Conservation (phyloP, 2,113 vertebrate genomes). For the Thomomys bottae region DNA sequence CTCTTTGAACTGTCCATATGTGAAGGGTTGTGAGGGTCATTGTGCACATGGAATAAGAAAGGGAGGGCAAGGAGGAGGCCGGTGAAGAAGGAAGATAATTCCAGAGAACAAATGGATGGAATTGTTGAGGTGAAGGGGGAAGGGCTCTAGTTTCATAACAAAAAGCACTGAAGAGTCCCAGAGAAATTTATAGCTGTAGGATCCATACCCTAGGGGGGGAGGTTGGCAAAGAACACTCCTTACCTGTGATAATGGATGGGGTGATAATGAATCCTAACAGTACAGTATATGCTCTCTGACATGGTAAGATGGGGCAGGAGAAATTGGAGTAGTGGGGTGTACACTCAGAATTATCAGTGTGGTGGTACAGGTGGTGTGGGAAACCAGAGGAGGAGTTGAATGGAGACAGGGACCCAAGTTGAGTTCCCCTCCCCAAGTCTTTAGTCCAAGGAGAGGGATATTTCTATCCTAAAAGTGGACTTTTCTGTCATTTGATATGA, state of each 20-base stretch:
- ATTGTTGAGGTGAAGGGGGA: neutral
- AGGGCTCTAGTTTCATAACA: conserved; percentile 80
- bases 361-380: neutral
- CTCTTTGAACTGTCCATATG: conserved; percentile 82
- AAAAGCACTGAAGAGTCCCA: conserved; percentile 65
- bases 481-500: neutral
- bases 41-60: conserved; percentile 77
- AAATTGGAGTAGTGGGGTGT: conserved; percentile 39
- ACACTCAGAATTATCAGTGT: accelerated
- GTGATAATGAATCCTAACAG: conserved; percentile 88
- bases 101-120: conserved; percentile 57
- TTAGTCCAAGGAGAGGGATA: accelerated
- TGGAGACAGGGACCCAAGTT: neutral
- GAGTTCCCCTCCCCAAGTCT: neutral
- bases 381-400: accelerated
- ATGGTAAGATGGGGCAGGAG: conserved; percentile 26
- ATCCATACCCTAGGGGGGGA: conserved; percentile 69
- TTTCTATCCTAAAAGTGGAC: neutral
- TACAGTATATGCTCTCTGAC: conserved; percentile 69
- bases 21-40: conserved; percentile 81
- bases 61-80: conserved; percentile 52
- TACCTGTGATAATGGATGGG: conserved; percentile 87
- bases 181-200: conserved; percentile 80
- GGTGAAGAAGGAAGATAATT: conserved; percentile 66
- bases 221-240: conserved; percentile 84